A percentile compares a stretch with the other conserved stretches of the same genome.
phyloP scores from a whole-genome alignment of 2,888 invertebrate genomes.

The Agrilus cyanescens region DNA sequence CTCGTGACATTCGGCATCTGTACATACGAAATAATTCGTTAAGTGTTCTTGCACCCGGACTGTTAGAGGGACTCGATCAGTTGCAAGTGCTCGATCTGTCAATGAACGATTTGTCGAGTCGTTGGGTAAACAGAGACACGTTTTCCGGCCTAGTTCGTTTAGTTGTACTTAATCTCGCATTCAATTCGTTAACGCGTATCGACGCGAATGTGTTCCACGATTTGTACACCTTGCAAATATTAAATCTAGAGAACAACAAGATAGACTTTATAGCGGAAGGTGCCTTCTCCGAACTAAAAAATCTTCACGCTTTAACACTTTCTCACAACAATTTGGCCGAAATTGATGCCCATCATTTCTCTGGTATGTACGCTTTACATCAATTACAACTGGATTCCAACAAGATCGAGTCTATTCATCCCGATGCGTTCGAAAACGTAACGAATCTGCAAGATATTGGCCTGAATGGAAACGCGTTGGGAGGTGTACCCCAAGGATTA shows the following conservation, averaged over 20 bases:
- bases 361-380: conserved; percentile 60
- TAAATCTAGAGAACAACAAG: conserved; percentile 61
- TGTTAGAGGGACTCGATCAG: conserved; percentile 61
- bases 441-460: conserved; percentile 68
- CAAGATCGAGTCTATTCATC: conserved; percentile 54
- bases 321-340: conserved; percentile 58
- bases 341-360: conserved; percentile 58
- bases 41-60: conserved; percentile 60
- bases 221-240: conserved; percentile 59
- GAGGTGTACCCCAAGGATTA: conserved; percentile 57
- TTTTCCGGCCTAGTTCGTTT: conserved; percentile 63
- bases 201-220: conserved; percentile 63
- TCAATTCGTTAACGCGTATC: conserved; percentile 60
- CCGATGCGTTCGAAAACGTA: conserved; percentile 63
- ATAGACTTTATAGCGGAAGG: conserved; percentile 59
- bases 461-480: conserved; percentile 60
- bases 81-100: conserved; percentile 63
- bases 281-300: conserved; percentile 63
- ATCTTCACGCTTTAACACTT: conserved; percentile 63
- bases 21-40: conserved; percentile 68
- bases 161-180: conserved; percentile 61
- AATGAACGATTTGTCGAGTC: conserved; percentile 61
- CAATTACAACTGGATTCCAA: conserved; percentile 67
- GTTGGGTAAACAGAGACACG: conserved; percentile 65
- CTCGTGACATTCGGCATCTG: conserved; percentile 58